A percentile compares a stretch with the other conserved stretches of the same genome.
These are phyloP conservation scores for Encarsia formosa DNA, from an alignment of 2,888 invertebrate species.

Conservation along the genomic window DNA sequence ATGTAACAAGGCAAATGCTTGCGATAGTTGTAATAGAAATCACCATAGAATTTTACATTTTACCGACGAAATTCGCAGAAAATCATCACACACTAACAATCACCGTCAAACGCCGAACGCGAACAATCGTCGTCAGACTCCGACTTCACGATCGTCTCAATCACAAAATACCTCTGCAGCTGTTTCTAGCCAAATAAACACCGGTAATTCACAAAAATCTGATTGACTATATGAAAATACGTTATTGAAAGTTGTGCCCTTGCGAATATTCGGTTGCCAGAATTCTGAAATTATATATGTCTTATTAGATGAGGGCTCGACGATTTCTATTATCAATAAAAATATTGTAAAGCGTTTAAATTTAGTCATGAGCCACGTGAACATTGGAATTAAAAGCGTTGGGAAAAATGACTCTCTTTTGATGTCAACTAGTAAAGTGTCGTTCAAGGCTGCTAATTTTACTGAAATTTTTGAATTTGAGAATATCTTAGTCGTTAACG, in stretches of 20 bases:
- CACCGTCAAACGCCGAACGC: no score
- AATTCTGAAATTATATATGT: not conserved
- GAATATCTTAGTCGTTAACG: not conserved
- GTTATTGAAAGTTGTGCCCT: not conserved
- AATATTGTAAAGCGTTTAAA: not conserved
- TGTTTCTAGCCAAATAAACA: not conserved
- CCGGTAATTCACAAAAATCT: not conserved
- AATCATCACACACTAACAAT: no score
- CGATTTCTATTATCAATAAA: not conserved
- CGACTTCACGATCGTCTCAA: no score
- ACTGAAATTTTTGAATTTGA: not conserved
- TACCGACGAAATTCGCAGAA: no score
- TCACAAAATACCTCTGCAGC: no score
- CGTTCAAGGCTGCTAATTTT: not conserved
- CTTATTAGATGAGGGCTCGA: conserved; percentile 1
- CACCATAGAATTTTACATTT: no score
- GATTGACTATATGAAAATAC: not conserved
- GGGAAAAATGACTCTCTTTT: not conserved
- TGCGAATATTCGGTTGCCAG: not conserved
- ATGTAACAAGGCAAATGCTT: no score
- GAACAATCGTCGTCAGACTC: no score
- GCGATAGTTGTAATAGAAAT: no score
- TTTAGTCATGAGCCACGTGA: not conserved
- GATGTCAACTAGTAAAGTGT: not conserved
- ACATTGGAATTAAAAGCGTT: not conserved